phyloP scores from a whole-genome alignment of 2,888 invertebrate genomes.

The Dione juno region DNA sequence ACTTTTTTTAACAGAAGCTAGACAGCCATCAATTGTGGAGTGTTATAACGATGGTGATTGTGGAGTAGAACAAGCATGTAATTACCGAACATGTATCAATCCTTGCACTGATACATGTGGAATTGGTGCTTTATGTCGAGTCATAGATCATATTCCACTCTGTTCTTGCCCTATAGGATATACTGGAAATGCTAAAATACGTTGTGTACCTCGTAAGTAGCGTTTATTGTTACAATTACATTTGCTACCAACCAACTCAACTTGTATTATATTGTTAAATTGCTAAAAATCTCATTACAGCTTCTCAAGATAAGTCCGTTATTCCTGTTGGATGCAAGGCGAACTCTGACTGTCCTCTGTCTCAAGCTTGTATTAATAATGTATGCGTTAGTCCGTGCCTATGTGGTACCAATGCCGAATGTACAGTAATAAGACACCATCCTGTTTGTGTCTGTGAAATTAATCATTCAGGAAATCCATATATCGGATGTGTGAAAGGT shows the following conservation, averaged over 20 bases:
- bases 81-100: constrained; percentile 89
- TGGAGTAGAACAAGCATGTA: constrained; percentile 88
- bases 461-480: constrained; percentile 91
- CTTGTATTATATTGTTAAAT: not conserved
- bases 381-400: constrained; percentile 93
- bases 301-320: constrained; percentile 78
- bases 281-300: constrained; percentile 61
- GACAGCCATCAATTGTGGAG: constrained; percentile 81
- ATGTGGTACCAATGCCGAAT: constrained; percentile 92
- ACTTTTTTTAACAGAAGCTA: constrained; percentile 65
- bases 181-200: constrained; percentile 87
- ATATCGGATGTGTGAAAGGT: constrained; percentile 45
- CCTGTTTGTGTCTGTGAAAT: constrained; percentile 92
- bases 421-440: constrained; percentile 91
- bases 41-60: constrained; percentile 92
- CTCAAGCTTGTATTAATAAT: constrained; percentile 92
- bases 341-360: constrained; percentile 90
- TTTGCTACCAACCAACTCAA: not conserved
- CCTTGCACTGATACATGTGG: constrained; percentile 92
- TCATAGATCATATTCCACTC: constrained; percentile 88
- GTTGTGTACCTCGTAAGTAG: constrained; percentile 91
- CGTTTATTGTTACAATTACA: constrained; percentile 17
- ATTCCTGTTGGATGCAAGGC: constrained; percentile 88
- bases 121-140: constrained; percentile 91
- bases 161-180: constrained; percentile 93